Evolutionary conservation across 1,140 invertebrate species (phyloP).

Genomic region (Nymphalis io): DNA sequence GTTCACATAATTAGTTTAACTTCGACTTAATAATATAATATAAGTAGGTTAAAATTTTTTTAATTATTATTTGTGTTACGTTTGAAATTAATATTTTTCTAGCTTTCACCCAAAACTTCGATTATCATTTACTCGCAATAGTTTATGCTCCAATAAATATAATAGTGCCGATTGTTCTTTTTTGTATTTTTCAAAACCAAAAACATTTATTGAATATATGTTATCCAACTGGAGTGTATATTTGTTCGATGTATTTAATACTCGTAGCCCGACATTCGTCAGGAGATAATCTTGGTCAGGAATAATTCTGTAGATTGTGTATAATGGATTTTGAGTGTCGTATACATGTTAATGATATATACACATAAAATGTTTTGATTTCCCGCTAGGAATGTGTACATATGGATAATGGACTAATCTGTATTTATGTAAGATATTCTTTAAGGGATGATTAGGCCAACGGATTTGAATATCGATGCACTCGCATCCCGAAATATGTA

Average conservation of each 20-base stretch:
- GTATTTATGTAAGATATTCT: conserved; percentile 17
- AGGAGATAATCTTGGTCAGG: conserved; percentile 55
- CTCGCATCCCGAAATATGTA: no score
- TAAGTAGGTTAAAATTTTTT: no score
- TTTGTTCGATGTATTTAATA: conserved; percentile 22
- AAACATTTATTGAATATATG: not conserved
- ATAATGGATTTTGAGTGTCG: conserved; percentile 68
- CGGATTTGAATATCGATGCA: no score
- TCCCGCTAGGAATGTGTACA: conserved; percentile 12
- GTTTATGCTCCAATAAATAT: no score
- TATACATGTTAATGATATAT: conserved; percentile 66
- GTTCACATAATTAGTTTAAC: no score
- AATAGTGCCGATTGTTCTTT: no score
- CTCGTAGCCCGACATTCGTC: conserved; percentile 50
- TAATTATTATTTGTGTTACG: no score
- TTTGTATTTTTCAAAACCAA: no score
- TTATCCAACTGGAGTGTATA: not conserved
- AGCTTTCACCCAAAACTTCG: no score
- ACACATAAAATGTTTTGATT: conserved; percentile 54
- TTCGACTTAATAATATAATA: no score
- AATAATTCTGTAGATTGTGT: conserved; percentile 62
- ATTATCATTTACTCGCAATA: no score
- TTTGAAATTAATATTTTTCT: no score
- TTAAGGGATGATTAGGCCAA: not conserved
- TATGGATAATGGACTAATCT: conserved; percentile 16